These are phyloP conservation scores for Drosophila trapezifrons DNA, from an alignment of 1,140 invertebrate genomes.

Conservation along the genomic window DNA sequence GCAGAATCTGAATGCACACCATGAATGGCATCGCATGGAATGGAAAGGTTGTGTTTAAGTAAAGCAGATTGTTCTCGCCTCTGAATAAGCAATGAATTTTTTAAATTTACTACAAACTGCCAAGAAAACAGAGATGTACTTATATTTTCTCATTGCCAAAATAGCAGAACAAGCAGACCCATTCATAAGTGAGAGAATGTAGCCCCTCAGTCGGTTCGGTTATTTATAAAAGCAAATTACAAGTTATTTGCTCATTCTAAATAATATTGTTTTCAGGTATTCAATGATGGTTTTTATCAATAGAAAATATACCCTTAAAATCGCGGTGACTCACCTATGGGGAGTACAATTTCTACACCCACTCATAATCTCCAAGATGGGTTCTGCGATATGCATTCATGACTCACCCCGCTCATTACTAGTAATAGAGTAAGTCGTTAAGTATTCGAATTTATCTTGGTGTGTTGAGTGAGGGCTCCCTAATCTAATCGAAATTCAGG, in stretches of 20 bases:
- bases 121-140: too few relatives aligned
- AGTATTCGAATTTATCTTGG: too few relatives aligned
- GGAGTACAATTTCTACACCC: neutral
- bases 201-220: too few relatives aligned
- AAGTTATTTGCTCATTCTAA: too few relatives aligned
- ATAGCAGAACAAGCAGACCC: neutral
- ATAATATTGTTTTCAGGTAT: too few relatives aligned
- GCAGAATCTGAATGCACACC: conserved; percentile 19
- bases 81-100: conserved; percentile 7
- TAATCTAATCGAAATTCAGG: conserved; percentile 10
- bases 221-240: too few relatives aligned
- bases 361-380: neutral
- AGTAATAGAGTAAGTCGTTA: too few relatives aligned
- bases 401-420: neutral
- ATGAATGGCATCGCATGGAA: conserved; percentile 15
- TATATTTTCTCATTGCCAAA: neutral
- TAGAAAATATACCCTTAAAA: neutral
- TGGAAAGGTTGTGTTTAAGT: neutral
- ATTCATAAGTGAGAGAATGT: neutral
- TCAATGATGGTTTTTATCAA: too few relatives aligned
- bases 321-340: neutral
- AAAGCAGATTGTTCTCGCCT: neutral
- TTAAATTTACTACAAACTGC: too few relatives aligned
- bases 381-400: neutral
- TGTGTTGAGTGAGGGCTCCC: neutral